phyloP scores from a whole-genome alignment of 2,797 vertebrate species.

The Harpagifer antarcticus region DNA sequence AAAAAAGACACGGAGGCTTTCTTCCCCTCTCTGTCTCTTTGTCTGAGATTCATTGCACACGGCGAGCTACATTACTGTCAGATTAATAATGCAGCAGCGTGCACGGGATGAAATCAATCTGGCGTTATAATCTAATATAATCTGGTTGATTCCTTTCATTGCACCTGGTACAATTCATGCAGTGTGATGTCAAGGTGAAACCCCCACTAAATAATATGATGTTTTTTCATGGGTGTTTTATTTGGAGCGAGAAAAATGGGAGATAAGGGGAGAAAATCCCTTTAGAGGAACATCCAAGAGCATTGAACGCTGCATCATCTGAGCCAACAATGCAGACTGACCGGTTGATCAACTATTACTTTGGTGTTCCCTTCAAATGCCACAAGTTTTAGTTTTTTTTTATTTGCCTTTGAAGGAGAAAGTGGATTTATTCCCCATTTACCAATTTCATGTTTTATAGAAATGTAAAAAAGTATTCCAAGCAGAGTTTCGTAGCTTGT shows the following conservation, averaged over 20 bases:
- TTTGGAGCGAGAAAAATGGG: background rate
- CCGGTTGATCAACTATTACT: background rate
- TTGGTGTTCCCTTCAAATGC: background rate
- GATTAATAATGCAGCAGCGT: conserved; percentile 60
- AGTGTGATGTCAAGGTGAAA: conserved; percentile 18
- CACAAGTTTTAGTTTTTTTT: background rate
- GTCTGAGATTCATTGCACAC: conserved; percentile 49
- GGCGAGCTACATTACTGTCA: conserved; percentile 41
- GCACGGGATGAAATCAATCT: conserved; percentile 51
- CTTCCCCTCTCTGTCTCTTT: conserved; percentile 41
- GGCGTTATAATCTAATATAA: conserved; percentile 66
- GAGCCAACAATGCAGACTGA: conserved; percentile 16
- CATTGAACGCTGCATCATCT: background rate
- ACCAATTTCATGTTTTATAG: background rate
- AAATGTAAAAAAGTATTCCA: too few relatives aligned
- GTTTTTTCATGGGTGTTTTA: conserved; percentile 4
- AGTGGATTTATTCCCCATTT: background rate
- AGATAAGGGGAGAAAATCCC: background rate
- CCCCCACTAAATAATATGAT: background rate
- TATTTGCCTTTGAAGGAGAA: background rate
- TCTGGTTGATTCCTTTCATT: conserved; percentile 41
- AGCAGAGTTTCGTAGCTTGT: too few relatives aligned
- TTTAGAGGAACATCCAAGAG: conserved; percentile 17
- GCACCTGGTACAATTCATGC: conserved; percentile 18
- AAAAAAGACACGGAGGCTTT: conserved; percentile 1